Base-by-base conservation (phyloP, 1,140 invertebrate genomes). In the Drosophila pruinosa region DNA sequence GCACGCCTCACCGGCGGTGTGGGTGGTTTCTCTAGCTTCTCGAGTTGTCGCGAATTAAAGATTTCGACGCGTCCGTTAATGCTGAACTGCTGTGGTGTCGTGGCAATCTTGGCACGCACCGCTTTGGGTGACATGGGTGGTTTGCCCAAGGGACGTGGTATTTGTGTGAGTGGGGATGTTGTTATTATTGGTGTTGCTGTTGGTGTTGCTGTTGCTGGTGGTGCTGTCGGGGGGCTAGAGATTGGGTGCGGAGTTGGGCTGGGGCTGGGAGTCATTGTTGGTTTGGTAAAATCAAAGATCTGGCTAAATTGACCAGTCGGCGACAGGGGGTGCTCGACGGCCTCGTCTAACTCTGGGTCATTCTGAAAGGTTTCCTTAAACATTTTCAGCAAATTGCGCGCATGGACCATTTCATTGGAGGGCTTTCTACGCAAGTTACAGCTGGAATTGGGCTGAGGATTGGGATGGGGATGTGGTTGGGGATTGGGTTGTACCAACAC, bases 361-460 rank as follows among this genome's bases (percentile, higher is more conserved):
- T 80, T 88, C 21, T 90, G 79, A 69, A 90, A 90, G 47, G 89
- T 90, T 5, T 90, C 85, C 68, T 90, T 90, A 41, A 90, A 90
- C 72, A 90, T 90, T 85, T 88, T 88, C 10, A 90, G 62, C 48
- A 90, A 54, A 58, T 90, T 90, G 38, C 86, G 86, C 48, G 78
- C 76, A 69, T 90, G 89, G 5, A 90, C 79, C 89, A 90, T 90
- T 78, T 90, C 89, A 59, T 90, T 90, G 36, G 89, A 90, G 54
- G 89, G 89, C 70, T 89, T 90, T 77, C 89, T 82, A 75, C 81
- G 81, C 72, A 90, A 89, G 82, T 80, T 90, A 89, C 80, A 86
- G 61, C 72, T 65, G 38, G 28, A 43, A 3, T 28, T 17, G 22
- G 31, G 62, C 43, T 31, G 5, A 5, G 39, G 48, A 4, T 63